Conservation (phyloP, 2,888 invertebrate genomes). For the Bombylius discolor region DNA sequence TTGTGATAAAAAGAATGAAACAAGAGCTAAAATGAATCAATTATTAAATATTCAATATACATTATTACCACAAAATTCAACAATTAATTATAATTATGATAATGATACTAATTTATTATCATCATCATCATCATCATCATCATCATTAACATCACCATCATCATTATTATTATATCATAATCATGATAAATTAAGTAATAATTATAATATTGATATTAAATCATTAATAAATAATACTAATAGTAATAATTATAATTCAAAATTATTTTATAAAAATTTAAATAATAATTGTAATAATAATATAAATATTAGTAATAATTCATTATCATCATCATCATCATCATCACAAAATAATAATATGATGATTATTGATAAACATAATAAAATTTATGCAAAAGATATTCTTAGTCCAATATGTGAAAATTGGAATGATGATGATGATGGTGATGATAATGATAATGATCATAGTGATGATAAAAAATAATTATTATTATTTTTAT, state of each 20-base stretch:
- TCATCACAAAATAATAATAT: background rate
- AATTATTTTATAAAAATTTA: background rate
- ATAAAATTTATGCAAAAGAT: slow-evolving; percentile 15
- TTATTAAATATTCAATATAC: slow-evolving; percentile 14
- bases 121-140: background rate
- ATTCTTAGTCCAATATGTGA: slow-evolving; percentile 12
- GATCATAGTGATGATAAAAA: too few relatives aligned
- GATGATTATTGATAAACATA: slow-evolving; percentile 7
- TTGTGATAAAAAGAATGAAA: slow-evolving; percentile 19
- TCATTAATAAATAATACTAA: slow-evolving; percentile 4
- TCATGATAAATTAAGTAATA: background rate
- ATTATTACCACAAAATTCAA: slow-evolving; percentile 12
- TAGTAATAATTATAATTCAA: slow-evolving; percentile 7
- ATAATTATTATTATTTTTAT: too few relatives aligned
- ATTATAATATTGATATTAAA: background rate
- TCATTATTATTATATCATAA: background rate
- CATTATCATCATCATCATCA: background rate
- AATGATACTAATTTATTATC: background rate
- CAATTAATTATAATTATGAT: background rate
- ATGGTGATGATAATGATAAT: background rate
- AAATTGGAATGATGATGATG: slow-evolving; percentile 6
- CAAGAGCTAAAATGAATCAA: slow-evolving; percentile 17
- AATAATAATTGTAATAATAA: slow-evolving; percentile 1
- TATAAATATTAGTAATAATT: slow-evolving; percentile 12
- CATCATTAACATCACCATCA: background rate